Evolutionary conservation across 2,888 invertebrate genomes (phyloP), one percentile per base, ranked within the genome.

Genomic region (Brachynemurus nebulosus): DNA sequence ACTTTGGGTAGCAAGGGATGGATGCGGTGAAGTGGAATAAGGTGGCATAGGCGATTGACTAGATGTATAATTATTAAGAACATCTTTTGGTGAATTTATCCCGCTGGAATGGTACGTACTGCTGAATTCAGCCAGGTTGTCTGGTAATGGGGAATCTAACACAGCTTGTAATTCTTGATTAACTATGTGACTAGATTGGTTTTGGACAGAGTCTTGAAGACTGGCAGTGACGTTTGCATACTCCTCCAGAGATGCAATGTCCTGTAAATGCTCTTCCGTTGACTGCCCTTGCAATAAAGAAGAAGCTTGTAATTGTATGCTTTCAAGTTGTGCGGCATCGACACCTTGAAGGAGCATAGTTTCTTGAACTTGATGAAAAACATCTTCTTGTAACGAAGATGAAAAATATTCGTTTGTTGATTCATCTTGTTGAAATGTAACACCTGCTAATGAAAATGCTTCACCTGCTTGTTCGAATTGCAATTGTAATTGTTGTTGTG

Each of bases 71-170:
- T 50, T 49, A n/a, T 48, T 49, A 20, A 51, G 42, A 9, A 51
- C 51, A 46, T 62, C 63, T 44, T 57, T 56, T 3, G 65, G 64
- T 7, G 65, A 64, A 34, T 74, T 71, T 48, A 65, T 56, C 21
- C 55, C 59, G 4, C 60, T 53, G 53, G 74, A 69, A 63, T 81
- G 85, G 60, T 85, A 84, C 47, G 86, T 80, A 55, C 84, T 81
- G n/a, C n/a, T n/a, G 62, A 88, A 85, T 62, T 88, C 85, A 17
- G 86, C 84, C 52, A 83, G 62, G 47, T 83, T 80, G 64, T 86
- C 84, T 2, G 85, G 84, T 39, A 86, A 62, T 1, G 80, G 85
- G 12, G 82, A 84, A 60, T 85, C 81, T 19, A 85, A 68, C 18
- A 85, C 77, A 2, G 83, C 81, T 58, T 84, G 84, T 9, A 85